Evolutionary conservation across 2,888 invertebrate species (phyloP), one percentile per base, ranked within the genome.

Genomic region (Lobophora halterata): DNA sequence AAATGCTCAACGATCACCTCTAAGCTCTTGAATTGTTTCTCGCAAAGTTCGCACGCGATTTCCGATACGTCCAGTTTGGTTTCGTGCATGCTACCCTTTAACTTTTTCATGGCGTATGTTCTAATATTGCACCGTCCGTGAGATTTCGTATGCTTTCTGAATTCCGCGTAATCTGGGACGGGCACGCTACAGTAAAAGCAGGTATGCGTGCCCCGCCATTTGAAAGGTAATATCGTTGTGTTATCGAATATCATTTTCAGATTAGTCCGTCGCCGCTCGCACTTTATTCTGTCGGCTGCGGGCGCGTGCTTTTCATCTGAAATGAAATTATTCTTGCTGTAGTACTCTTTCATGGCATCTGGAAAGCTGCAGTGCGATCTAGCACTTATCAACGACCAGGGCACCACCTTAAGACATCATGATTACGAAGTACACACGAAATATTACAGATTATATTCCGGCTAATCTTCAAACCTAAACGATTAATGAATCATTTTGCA

Each of bases 221-320:
- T 81, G 61, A 85, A 85, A 13, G 85, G 85, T 37, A 83, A 58
- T 29, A 86, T 62, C 0, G 79, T 63, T 1, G 83, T 82, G 57
- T 75, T 68, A 73, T 82, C 80, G 74, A 85, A 82, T 38, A 86
- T 59, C 34, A 69, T 69, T 77, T 72, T 71, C 62, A 85, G 66
- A 64, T 83, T 86, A 67, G 73, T 70, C 58, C 81, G 57, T 46
- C 81, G 63, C 49, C 64, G 69, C 63, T 76, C 76, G 56, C 76
- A 73, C 47, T 68, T 64, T 61, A 55, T 33, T 68, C 72, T 65
- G 65, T 65, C 56, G 65, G 29, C 29, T 37, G n/a, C 11, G 30
- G 13, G 65, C 46, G 62, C 69, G 58, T 71, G 63, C 39, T 61
- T 55, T 46, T 65, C 71, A 83, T 79, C 83, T 83, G 83, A 72